Evolutionary conservation across 2,888 invertebrate species (phyloP).

Genomic region (Pherbina coryleti): DNA sequence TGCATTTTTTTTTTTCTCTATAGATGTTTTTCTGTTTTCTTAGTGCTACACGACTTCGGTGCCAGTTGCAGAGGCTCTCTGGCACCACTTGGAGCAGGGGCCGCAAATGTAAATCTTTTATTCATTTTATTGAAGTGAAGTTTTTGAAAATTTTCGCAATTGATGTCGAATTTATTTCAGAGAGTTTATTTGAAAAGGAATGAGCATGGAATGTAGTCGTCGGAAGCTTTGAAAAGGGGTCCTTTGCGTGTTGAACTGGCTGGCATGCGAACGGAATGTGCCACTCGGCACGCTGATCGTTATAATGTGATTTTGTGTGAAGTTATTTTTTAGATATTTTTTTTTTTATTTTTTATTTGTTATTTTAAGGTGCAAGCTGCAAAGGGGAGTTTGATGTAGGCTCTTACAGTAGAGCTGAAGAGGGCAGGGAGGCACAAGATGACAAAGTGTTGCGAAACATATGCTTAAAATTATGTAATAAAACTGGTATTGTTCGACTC

Average conservation of each 20-base stretch:
- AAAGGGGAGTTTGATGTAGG: constrained; percentile 3
- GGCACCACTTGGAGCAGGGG: background rate
- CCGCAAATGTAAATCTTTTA: constrained; percentile 49
- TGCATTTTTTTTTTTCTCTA: background rate
- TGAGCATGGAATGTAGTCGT: constrained; percentile 3
- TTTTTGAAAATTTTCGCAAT: constrained; percentile 51
- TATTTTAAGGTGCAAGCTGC: background rate
- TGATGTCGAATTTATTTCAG: constrained; percentile 63
- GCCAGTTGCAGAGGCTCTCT: constrained; percentile 1
- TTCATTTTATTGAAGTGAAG: constrained; percentile 48
- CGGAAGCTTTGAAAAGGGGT: constrained; percentile 2
- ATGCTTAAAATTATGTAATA: background rate
- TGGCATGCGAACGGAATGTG: constrained; percentile 11
- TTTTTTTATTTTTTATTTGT: background rate
- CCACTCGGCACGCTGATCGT: constrained; percentile 31
- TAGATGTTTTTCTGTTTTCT: background rate
- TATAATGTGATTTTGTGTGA: constrained; percentile 43
- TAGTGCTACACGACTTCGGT: background rate
- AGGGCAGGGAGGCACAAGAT: background rate
- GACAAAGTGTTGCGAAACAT: constrained; percentile 13
- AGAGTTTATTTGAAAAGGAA: constrained; percentile 17
- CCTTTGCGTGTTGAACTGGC: background rate
- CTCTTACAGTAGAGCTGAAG: background rate
- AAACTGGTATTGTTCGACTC: background rate
- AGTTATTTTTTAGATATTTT: constrained; percentile 21